These are phyloP conservation scores for Galeopsomyia nigrocyanea DNA, from an alignment of 2,888 invertebrate species.

Conservation along the genomic window DNA sequence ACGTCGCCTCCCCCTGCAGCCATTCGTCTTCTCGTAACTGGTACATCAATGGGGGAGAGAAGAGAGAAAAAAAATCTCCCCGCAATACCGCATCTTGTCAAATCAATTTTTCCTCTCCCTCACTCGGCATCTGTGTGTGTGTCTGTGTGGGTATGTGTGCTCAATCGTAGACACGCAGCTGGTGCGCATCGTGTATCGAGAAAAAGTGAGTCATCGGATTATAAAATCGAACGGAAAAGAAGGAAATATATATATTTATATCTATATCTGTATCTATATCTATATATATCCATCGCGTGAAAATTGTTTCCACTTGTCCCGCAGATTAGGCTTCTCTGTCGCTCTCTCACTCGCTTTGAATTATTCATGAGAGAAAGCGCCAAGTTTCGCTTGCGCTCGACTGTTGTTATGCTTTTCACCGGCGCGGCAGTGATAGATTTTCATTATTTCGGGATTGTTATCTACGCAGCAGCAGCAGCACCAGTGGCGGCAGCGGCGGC, in stretches of 20 bases:
- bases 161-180: constrained; percentile 43
- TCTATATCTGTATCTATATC: neutral
- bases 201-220: constrained; percentile 37
- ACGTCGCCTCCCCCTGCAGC: constrained; percentile 10
- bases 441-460: constrained; percentile 49
- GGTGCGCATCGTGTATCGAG: constrained; percentile 25
- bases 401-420: constrained; percentile 42
- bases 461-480: constrained; percentile 11
- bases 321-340: constrained; percentile 44
- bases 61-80: constrained; percentile 21
- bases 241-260: too few relatives aligned
- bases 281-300: constrained; percentile 9
- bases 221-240: too few relatives aligned
- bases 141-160: too few relatives aligned
- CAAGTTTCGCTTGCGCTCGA: neutral
- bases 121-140: too few relatives aligned
- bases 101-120: constrained; percentile 37
- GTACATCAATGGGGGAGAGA: constrained; percentile 22
- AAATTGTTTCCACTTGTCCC: constrained; percentile 51
- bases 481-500: neutral
- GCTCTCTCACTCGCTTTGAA: constrained; percentile 39
- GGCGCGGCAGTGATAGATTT: constrained; percentile 46
- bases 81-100: constrained; percentile 41
- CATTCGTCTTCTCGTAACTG: constrained; percentile 31
- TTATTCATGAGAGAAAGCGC: constrained; percentile 43